Evolutionary conservation across 1,140 invertebrate genomes (phyloP), one percentile per base, ranked within the genome.

Genomic region (Trichoplusia ni): DNA sequence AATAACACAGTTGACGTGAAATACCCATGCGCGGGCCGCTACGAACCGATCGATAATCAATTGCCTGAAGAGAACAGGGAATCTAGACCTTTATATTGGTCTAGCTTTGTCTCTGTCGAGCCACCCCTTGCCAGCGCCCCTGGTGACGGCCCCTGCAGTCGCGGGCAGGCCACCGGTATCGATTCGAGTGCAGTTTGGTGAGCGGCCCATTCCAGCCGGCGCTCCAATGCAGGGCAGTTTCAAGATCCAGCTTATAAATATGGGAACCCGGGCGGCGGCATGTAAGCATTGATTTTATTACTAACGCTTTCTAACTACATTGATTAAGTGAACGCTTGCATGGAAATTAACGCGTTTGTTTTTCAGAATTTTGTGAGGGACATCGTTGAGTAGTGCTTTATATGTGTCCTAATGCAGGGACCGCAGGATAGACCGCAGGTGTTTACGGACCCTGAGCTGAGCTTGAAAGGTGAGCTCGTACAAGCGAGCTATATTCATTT

Each of bases 191-290:
- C 38, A 65, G 64, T 87, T 85, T 70, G 81, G 61, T 60, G 65
- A 53, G 75, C 68, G 80, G 68, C 74, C 9, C 46, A 49, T 49
- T 49, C 46, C 18, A 77, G 77, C 75, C 73, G 81, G 75, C 71
- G 75, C 68, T 83, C 78, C 77, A 90, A 91, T 91, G 90, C 90
- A 91, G 83, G 90, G 89, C 73, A 91, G 90, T 78, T 93, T 93
- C 84, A 93, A 92, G 90, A 92, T 93, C 75, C 92, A 93, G 83
- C 92, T 93, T 77, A 93, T 93, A 91, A 94, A 94, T 91, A 94
- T 94, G 94, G 94, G 94, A 91, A 94, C 94, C 75, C 91, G 93
- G 89, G 93, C 94, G 85, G 93, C 93, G 89, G 94, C 94, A 91
- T 94, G 94, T 94, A 92, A 94, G 94, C 92, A 84, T 79, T 68